Base-by-base conservation (phyloP, 2,113 vertebrate genomes). In the Cepphus grylle region DNA sequence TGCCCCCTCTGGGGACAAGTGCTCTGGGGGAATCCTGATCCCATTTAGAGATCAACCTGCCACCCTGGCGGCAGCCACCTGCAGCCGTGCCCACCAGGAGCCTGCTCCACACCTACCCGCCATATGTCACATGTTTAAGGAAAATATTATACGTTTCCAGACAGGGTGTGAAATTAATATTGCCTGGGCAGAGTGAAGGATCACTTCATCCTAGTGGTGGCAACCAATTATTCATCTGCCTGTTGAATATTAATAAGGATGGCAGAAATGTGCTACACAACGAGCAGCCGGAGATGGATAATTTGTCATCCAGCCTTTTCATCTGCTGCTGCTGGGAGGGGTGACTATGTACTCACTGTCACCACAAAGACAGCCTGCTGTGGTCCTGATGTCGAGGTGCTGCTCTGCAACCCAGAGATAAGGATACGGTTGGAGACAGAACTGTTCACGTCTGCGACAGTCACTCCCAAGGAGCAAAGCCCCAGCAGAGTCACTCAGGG, bases 151-250 rank as follows among this genome's bases (percentile, higher is more conserved):
- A 93, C 74, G 5, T 95, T 90, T 90, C 78, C 88, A 96, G 96
- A 94, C 96, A 97, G 93, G 55, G 80, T 97, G 91, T 96, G 92
- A 95, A 96, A 96, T 96, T 79, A 94, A 95, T 94, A 84, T 78
- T 50, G 91, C 89, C 77, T 86, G 92, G 93, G 94, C 93, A 95
- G 93, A 97, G 94, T 88, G 94, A 97, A 96, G 94, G 95, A 97
- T 97, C 93, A 49, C 94, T 96, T 91, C 91, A 94, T 93, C 66
- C 93, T 72, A 16, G 61, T 65, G 81, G 89, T 95, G 93, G 96
- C 96, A 97, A 90, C 96, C 96, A 95, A 97, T 97, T 97, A 96
- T 88, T 97, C 97, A 96, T 96, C 89, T 94, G 88, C 94, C 95
- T 91, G 91, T 93, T 96, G 96, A 95, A 97, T 97, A 96, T 96